Percentiles rank a stretch among this genome's conserved stretches.
Conservation (phyloP, 2,113 vertebrate species). For the Cyanoramphus novaezelandiae region DNA sequence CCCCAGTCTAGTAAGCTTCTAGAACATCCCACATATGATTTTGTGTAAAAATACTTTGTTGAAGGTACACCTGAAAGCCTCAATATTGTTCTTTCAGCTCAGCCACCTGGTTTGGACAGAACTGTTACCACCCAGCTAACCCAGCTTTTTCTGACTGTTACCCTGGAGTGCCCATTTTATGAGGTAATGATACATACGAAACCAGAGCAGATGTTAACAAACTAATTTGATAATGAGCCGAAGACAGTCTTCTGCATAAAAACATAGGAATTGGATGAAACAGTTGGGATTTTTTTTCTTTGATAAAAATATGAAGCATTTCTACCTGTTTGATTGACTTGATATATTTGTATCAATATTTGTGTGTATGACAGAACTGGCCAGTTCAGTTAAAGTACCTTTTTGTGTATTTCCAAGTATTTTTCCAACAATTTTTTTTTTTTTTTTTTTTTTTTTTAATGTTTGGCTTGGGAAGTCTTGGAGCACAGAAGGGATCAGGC, state of each 20-base stretch:
- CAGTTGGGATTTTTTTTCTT: background rate
- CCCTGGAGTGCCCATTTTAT: conserved; percentile 90
- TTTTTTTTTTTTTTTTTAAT: background rate
- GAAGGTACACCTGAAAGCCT: background rate
- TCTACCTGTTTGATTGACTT: background rate
- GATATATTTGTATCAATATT: background rate
- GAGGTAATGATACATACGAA: conserved; percentile 69
- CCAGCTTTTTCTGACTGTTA: conserved; percentile 86
- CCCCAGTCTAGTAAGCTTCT: background rate
- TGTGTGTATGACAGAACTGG: background rate
- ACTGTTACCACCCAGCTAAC: conserved; percentile 80
- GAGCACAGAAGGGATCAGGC: background rate
- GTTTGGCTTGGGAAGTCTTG: background rate
- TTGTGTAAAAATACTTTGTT: background rate
- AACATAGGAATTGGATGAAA: background rate
- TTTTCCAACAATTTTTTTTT: background rate
- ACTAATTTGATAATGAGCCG: background rate
- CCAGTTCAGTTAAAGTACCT: background rate
- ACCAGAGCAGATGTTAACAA: background rate
- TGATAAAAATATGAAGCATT: background rate
- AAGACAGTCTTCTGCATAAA: background rate
- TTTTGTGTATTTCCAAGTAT: background rate
- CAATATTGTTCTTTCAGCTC: conserved; percentile 71
- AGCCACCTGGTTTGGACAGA: conserved; percentile 72
- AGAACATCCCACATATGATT: background rate